These are phyloP conservation scores for Brachionichthys hirsutus DNA, from an alignment of 2,113 vertebrate species.

Conservation along the genomic window DNA sequence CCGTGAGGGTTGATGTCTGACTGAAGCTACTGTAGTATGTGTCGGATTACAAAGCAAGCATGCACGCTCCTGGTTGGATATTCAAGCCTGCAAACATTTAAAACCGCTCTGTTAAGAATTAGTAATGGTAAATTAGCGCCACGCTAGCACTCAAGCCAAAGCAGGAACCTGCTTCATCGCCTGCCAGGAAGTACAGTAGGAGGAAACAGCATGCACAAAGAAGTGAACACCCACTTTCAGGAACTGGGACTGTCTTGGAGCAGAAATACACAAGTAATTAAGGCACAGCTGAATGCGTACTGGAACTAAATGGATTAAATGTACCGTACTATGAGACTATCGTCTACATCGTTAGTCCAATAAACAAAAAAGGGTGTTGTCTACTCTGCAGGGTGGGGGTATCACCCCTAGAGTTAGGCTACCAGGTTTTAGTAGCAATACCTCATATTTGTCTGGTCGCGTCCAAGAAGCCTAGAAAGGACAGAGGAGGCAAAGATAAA, in stretches of 20 bases:
- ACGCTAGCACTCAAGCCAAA: slow-evolving; percentile 40
- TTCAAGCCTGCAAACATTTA: background rate
- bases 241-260: background rate
- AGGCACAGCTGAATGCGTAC: slow-evolving; percentile 34
- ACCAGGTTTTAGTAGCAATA: slow-evolving; percentile 84
- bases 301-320: slow-evolving; percentile 63
- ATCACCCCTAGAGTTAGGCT: slow-evolving; percentile 73
- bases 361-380: slow-evolving; percentile 9
- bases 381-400: slow-evolving; percentile 55
- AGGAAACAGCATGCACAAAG: slow-evolving; percentile 16
- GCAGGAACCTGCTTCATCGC: slow-evolving; percentile 4
- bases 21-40: too few species aligned
- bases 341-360: slow-evolving; percentile 32
- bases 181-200: slow-evolving; percentile 34
- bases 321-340: slow-evolving; percentile 40
- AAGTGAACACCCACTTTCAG: slow-evolving; percentile 6
- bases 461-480: slow-evolving; percentile 98
- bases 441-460: slow-evolving; percentile 96
- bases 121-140: slow-evolving; percentile 38
- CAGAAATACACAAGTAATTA: slow-evolving; percentile 43
- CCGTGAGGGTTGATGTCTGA: too few species aligned
- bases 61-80: slow-evolving; percentile 21
- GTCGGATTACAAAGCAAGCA: slow-evolving; percentile 13
- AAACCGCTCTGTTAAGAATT: slow-evolving; percentile 35
- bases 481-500: slow-evolving; percentile 81